Evolutionary conservation across 2,888 invertebrate species (phyloP).

Genomic region (Tuta absoluta): DNA sequence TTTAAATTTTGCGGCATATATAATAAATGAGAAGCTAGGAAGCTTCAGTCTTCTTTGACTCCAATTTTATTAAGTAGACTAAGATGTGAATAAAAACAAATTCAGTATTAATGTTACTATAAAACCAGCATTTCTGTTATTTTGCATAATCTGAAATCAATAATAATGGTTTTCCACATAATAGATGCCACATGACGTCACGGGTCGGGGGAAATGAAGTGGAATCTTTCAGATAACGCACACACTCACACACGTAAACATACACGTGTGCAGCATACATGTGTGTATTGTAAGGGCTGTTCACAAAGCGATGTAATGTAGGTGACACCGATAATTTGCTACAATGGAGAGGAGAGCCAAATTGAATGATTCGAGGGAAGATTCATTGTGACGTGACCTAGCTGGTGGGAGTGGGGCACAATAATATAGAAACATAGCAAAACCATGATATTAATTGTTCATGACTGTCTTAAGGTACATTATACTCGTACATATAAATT

Average conservation of each 20-base stretch:
- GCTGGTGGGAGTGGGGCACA: neutral
- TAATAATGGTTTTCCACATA: conserved; percentile 20
- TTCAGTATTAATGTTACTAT: neutral
- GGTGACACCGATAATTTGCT: conserved; percentile 77
- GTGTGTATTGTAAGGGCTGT: conserved; percentile 50
- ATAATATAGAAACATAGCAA: too few relatives aligned
- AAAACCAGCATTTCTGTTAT: neutral
- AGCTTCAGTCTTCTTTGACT: too few relatives aligned
- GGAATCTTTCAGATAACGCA: conserved; percentile 80
- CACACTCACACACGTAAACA: conserved; percentile 48
- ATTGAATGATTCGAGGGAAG: conserved; percentile 63
- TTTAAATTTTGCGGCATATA: too few relatives aligned
- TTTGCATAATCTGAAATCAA: conserved; percentile 15
- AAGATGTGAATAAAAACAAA: too few relatives aligned
- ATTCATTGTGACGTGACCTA: conserved; percentile 51
- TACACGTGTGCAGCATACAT: conserved; percentile 35
- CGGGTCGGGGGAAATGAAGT: conserved; percentile 79
- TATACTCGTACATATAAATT: too few relatives aligned
- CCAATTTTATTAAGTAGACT: too few relatives aligned
- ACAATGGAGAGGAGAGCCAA: conserved; percentile 70
- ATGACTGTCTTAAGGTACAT: too few relatives aligned
- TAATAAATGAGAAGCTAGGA: too few relatives aligned
- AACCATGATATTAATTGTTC: too few relatives aligned
- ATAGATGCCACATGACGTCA: conserved; percentile 56
- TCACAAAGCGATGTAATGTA: conserved; percentile 66